A percentile compares a stretch with the other conserved stretches of the same genome.
Evolutionary conservation across 2,113 vertebrate species (phyloP).

Genomic region (Pardalotus punctatus): DNA sequence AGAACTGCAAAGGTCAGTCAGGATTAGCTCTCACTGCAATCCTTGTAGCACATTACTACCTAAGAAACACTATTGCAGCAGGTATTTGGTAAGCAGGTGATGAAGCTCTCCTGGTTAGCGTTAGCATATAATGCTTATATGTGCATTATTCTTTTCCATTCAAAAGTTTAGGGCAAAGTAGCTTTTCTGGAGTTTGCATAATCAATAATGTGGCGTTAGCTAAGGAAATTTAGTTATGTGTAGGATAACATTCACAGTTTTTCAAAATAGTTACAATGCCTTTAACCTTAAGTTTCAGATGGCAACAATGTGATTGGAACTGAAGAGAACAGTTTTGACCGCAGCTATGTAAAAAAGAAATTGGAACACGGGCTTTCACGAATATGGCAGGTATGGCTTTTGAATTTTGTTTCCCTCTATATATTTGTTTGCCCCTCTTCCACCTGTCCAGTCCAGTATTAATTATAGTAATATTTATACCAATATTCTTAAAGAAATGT

Average conservation of each 20-base stretch:
- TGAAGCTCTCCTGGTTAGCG: not conserved
- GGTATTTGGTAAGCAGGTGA: not conserved
- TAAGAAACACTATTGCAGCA: not conserved
- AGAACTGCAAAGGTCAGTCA: not conserved
- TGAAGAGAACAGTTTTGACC: conserved; percentile 89
- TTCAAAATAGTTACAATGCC: not conserved
- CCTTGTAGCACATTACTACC: not conserved
- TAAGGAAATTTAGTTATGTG: not conserved
- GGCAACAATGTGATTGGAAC: conserved; percentile 64
- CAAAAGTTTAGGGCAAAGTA: not conserved
- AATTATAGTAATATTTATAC: not conserved
- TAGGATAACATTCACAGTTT: not conserved
- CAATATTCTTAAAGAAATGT: not conserved
- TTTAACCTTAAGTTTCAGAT: conserved; percentile 72
- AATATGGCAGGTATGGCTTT: conserved; percentile 92
- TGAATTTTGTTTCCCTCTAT: not conserved
- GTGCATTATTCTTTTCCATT: not conserved
- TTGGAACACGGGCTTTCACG: conserved; percentile 92
- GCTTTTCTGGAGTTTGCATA: not conserved
- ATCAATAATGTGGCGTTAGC: not conserved
- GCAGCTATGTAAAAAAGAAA: conserved; percentile 97
- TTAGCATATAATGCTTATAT: not conserved
- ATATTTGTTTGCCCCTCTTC: not conserved
- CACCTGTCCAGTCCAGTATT: rapidly evolving
- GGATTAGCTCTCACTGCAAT: not conserved